Conservation (phyloP, 2,113 vertebrate genomes). For the Brachirus orientalis region DNA sequence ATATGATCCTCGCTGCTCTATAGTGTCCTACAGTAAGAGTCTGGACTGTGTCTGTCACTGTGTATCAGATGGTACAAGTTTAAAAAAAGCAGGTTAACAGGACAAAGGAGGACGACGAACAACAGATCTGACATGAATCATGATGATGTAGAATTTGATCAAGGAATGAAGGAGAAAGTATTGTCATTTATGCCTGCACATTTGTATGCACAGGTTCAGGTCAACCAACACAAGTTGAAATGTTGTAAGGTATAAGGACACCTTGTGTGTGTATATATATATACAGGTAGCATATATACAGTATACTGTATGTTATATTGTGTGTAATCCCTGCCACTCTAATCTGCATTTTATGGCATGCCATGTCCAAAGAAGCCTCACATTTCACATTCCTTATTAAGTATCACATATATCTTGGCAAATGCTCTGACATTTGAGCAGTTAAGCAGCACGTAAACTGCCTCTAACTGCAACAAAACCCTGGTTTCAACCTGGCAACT, state of each 20-base stretch:
- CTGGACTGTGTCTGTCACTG: slow-evolving; percentile 39
- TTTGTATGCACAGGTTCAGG: too few relatives aligned
- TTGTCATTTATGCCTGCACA: too few relatives aligned
- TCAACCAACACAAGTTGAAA: too few relatives aligned
- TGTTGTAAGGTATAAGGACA: too few relatives aligned
- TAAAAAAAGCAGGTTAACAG: too few relatives aligned
- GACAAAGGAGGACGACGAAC: too few relatives aligned
- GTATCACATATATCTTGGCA: slow-evolving; percentile 26
- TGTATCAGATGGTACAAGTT: too few relatives aligned
- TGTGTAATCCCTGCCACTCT: slow-evolving; percentile 10
- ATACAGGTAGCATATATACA: background rate
- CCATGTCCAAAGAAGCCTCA: slow-evolving; percentile 7
- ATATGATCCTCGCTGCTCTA: background rate
- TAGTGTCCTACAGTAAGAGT: too few relatives aligned
- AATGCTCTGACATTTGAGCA: slow-evolving; percentile 26
- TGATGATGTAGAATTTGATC: too few relatives aligned
- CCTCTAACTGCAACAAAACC: background rate
- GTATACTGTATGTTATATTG: background rate
- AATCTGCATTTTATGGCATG: slow-evolving; percentile 26
- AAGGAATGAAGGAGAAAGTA: too few relatives aligned
- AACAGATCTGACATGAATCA: too few relatives aligned
- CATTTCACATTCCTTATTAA: slow-evolving; percentile 29
- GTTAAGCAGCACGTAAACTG: slow-evolving; percentile 20
- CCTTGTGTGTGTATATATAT: too few relatives aligned
- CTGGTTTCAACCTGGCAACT: slow-evolving; percentile 17